These are phyloP conservation scores for Amniataba percoides DNA, from an alignment of 2,797 vertebrate species.

Conservation along the genomic window DNA sequence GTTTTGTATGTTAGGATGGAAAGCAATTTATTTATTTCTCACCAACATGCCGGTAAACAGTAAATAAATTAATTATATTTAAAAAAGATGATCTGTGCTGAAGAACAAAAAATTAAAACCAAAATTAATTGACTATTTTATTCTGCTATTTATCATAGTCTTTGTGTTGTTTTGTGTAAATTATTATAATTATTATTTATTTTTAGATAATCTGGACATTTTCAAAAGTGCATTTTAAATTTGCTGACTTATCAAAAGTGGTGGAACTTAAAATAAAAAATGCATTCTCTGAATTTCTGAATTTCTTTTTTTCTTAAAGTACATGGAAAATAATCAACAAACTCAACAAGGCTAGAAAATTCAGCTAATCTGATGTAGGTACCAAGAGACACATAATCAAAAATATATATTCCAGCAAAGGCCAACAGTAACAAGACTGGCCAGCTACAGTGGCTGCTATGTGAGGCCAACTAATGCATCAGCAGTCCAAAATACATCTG, in stretches of 20 bases:
- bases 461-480: not conserved
- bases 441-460: not conserved
- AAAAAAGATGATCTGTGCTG: constrained; percentile 31
- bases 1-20: constrained; percentile 35
- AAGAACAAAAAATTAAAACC: constrained; percentile 7
- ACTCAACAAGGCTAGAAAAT: not conserved
- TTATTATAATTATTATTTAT: constrained; percentile 60
- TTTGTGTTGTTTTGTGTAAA: constrained; percentile 53
- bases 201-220: constrained; percentile 37
- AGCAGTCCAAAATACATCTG: too few relatives aligned
- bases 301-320: constrained; percentile 4
- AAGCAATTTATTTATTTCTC: constrained; percentile 60
- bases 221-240: constrained; percentile 38
- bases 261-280: constrained; percentile 57
- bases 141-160: constrained; percentile 46
- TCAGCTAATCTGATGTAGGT: not conserved
- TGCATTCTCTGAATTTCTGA: constrained; percentile 4
- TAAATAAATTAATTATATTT: constrained; percentile 45
- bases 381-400: not conserved
- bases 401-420: not conserved
- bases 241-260: constrained; percentile 45
- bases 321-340: not conserved
- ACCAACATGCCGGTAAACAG: constrained; percentile 14
- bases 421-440: not conserved
- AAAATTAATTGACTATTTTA: constrained; percentile 8